Evolutionary conservation across 2,797 vertebrate genomes (phyloP), one percentile per base, ranked within the genome.

Genomic region (Sebastes diploproa): DNA sequence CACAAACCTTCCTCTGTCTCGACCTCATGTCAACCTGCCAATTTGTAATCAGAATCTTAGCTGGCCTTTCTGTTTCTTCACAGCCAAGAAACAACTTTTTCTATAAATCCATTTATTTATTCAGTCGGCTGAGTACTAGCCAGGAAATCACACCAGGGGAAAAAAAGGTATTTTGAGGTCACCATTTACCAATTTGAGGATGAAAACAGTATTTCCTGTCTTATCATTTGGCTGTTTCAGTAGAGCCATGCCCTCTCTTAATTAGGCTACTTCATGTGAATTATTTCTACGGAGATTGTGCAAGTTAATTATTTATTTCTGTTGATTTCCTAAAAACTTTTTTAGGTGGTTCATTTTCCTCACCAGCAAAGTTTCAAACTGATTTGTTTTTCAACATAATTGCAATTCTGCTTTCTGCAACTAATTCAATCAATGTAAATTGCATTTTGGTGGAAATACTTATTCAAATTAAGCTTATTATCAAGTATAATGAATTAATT

Each of bases 21-120:
- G 29, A 34, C 61, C 62, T 66, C 25, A 4, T 69, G 66, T 77
- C 78, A 61, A 69, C 54, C 77, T 63, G 81, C 30, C 73, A 73
- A 68, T 78, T 72, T 82, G 63, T 76, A 58, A 72, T 66, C 64
- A 58, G 23, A 78, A n/a, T 64, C 59, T 67, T 22, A 58, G 36
- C 42, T 29, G 30, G 16, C 34, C 30, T 63, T 76, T 10, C 52
- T 55, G 13, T 56, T 30, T 34, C 56, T 64, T 66, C 36, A 38
- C 22, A 67, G 55, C 22, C 20, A 29, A 58, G 65, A 63, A 76
- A 83, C 46, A 23, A 30, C 34, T 69, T 70, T 64, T 58, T 65
- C 46, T 16, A 38, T 52, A 22, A 29, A 74, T 75, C 11, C 11
- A 7, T 42, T 55, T 55, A 63, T 62, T 70, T n/a, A 52, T 7